A percentile compares a stretch with the other conserved stretches of the same genome.
Conservation (phyloP, 2,888 invertebrate genomes). For the Drosophila flavopinicola region DNA sequence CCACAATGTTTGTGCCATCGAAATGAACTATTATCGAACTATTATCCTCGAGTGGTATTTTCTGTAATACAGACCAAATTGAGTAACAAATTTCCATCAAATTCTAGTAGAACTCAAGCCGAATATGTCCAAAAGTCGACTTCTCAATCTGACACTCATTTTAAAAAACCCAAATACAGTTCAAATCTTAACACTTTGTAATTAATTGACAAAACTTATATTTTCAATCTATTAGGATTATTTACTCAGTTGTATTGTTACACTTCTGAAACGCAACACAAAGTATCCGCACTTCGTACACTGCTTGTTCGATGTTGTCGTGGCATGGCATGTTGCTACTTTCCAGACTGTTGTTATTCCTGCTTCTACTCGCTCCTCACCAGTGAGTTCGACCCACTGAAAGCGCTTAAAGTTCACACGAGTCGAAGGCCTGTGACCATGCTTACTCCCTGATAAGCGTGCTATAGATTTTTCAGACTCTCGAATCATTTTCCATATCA, state of each 20-base stretch:
- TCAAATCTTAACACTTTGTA: too few relatives aligned
- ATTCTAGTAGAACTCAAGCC: too few relatives aligned
- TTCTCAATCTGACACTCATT: too few relatives aligned
- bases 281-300: constrained; percentile 13
- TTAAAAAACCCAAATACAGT: too few relatives aligned
- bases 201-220: too few relatives aligned
- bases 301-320: neutral
- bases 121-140: too few relatives aligned
- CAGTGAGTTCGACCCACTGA: too few relatives aligned
- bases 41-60: too few relatives aligned
- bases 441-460: constrained; percentile 66
- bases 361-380: constrained; percentile 2
- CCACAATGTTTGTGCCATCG: neutral
- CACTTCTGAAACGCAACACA: neutral
- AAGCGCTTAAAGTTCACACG: constrained; percentile 48
- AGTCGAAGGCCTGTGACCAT: constrained; percentile 48
- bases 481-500: constrained; percentile 71
- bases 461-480: constrained; percentile 64
- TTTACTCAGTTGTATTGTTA: too few relatives aligned
- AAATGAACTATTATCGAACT: neutral
- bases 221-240: too few relatives aligned
- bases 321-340: constrained; percentile 31
- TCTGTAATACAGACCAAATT: too few relatives aligned
- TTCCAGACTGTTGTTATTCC: constrained; percentile 35
- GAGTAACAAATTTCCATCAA: too few relatives aligned